Conservation (phyloP, 2,888 invertebrate species). For the Eueremaeus valkanovi region DNA sequence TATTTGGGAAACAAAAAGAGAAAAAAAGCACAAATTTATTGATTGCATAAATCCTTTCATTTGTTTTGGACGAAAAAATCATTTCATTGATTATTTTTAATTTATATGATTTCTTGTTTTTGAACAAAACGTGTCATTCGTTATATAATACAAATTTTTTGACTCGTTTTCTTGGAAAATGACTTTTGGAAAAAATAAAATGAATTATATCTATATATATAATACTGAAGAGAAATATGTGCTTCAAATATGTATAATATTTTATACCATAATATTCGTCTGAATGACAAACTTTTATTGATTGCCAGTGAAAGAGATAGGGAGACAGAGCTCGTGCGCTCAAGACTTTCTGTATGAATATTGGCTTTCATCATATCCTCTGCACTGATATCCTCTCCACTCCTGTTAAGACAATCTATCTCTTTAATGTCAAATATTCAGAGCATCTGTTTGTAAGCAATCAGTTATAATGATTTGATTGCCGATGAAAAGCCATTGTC, state of each 20-base stretch:
- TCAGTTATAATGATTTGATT: not conserved
- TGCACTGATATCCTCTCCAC: not conserved
- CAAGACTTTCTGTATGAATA: not conserved
- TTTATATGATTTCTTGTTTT: not conserved
- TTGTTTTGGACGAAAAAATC: not conserved
- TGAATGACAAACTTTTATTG: slow-evolving; percentile 8
- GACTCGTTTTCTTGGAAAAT: too few relatives aligned
- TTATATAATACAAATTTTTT: not conserved
- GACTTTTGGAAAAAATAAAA: not conserved
- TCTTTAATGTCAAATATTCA: not conserved
- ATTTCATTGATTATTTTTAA: not conserved
- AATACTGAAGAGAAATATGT: too few relatives aligned
- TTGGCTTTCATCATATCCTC: not conserved
- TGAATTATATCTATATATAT: not conserved
- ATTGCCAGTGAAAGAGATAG: not conserved
- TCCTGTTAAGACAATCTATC: not conserved
- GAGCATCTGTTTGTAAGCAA: not conserved
- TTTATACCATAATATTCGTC: not conserved
- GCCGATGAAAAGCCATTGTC: not conserved
- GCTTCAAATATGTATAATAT: too few relatives aligned
- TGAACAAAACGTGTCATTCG: slow-evolving; percentile 1
- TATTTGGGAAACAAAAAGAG: not conserved
- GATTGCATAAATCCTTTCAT: not conserved
- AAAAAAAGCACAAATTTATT: not conserved
- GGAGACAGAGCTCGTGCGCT: not conserved